Conservation (phyloP, 1,140 invertebrate genomes). For the Drosophila athabasca region DNA sequence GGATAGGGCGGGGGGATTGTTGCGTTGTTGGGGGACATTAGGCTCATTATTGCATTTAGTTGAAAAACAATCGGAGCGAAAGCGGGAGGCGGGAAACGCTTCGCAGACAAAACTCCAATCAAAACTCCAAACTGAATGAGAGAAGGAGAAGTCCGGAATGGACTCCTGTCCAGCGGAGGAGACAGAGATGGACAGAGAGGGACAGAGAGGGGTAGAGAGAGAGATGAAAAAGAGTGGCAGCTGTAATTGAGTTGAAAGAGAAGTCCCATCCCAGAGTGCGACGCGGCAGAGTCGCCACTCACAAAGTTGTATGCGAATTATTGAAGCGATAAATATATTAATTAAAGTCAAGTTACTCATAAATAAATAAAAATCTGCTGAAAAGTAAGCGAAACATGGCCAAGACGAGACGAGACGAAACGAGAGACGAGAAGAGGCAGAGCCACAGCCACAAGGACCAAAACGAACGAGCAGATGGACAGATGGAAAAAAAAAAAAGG, state of each 20-base stretch:
- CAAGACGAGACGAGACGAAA: slow-evolving; percentile 28
- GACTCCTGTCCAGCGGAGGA: no score
- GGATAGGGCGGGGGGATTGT: neutral
- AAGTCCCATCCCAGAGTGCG: no score
- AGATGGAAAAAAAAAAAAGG: neutral
- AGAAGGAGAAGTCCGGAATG: neutral
- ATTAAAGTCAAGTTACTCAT: slow-evolving; percentile 78
- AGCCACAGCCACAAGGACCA: neutral
- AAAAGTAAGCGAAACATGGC: slow-evolving; percentile 45
- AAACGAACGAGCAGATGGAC: neutral
- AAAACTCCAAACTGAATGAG: slow-evolving; percentile 32
- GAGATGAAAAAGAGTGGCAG: slow-evolving; percentile 1
- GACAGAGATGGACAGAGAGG: no score
- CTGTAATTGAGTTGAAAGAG: slow-evolving; percentile 43
- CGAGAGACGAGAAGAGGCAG: neutral
- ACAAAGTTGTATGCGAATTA: slow-evolving; percentile 70
- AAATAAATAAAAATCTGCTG: slow-evolving; percentile 74
- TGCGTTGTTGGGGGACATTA: slow-evolving; percentile 11
- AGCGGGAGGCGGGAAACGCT: no score
- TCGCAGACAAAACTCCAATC: slow-evolving; percentile 17
- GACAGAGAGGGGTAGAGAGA: neutral
- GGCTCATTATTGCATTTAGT: slow-evolving; percentile 59
- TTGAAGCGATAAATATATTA: slow-evolving; percentile 82
- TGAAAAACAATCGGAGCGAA: slow-evolving; percentile 42
- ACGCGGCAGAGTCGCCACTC: slow-evolving; percentile 6